Conservation (phyloP, 2,113 vertebrate species). For the Sceloporus tristichus region DNA sequence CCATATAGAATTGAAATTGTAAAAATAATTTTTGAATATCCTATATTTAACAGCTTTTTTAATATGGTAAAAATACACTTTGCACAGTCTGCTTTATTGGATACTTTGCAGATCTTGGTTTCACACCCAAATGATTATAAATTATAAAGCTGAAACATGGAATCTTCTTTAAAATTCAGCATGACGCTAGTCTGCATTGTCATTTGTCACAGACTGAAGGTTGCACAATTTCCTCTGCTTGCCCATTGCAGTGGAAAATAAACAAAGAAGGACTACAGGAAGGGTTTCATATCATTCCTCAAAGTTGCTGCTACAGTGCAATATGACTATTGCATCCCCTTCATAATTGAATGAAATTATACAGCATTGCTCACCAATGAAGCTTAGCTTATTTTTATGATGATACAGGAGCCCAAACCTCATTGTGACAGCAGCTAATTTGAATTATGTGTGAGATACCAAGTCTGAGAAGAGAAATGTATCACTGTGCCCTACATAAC, state of each 20-base stretch:
- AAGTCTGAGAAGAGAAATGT: constrained; percentile 51
- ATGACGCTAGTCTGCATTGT: neutral
- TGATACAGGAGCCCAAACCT: constrained; percentile 27
- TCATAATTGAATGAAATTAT: constrained; percentile 41
- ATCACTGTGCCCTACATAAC: constrained; percentile 42
- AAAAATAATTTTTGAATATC: too few relatives aligned
- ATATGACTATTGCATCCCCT: neutral
- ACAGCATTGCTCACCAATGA: constrained; percentile 17
- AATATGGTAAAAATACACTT: neutral
- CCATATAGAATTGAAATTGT: too few relatives aligned
- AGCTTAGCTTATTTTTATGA: constrained; percentile 41
- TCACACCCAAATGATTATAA: neutral
- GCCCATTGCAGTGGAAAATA: neutral
- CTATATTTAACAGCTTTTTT: neutral
- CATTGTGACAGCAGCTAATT: constrained; percentile 43
- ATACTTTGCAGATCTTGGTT: neutral
- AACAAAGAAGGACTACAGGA: neutral
- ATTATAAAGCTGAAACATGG: neutral
- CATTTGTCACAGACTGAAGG: neutral
- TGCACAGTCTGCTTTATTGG: neutral
- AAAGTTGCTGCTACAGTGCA: accelerated
- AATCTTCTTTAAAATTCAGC: neutral
- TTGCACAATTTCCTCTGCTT: neutral
- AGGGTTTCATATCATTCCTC: neutral
- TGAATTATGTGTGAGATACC: neutral